Base-by-base conservation (phyloP, 1,140 invertebrate species). In the Elysia chlorotica region DNA sequence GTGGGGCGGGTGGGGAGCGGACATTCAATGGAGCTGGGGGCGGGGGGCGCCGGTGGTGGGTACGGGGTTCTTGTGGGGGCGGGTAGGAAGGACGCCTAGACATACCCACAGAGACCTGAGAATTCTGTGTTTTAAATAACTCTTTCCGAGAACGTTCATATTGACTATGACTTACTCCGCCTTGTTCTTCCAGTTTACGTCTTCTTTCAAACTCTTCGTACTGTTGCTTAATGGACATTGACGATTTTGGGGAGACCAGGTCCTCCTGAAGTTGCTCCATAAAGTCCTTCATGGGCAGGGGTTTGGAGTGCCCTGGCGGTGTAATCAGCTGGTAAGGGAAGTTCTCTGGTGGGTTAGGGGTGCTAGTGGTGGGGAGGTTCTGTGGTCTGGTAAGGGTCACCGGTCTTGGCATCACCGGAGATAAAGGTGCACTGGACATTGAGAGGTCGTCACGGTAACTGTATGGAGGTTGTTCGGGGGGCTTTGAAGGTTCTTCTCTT, bases 281-380 rank as follows among this genome's bases (percentile, higher is more conserved):
- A 35, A 71, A 62, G 21, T 71, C 57, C 28, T 36, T 37, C 68
- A 70, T 70, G 6, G 68, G 68, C 2, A 53, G 30, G 23, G 57
- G 59, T 0, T 63, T 37, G n/a, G 28, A 37, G 59, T 41, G 28
- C 3, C 33, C 54, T 17, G 67, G 54, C 1, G 54, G 54, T 37
- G 67, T 25, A 14, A 30, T 28, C 41, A n/a, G 41, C 41, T 48
- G 41, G 41, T n/a, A n/a, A n/a, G n/a, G n/a, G n/a, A n/a, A n/a
- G n/a, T n/a, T n/a, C n/a, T 48, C 41, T 48, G 41, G 10, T 48
- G 41, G 10, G 10, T 10, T 14, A 14, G 41, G 10, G 41, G 41
- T 48, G 41, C 10, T 48, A n/a, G 41, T 48, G 41, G 10, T 48
- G 41, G n/a, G 41, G n/a, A 48, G 41, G n/a, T n/a, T 10, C 41